Conservation (phyloP, 2,888 invertebrate genomes). For the Harmothoe impar region DNA sequence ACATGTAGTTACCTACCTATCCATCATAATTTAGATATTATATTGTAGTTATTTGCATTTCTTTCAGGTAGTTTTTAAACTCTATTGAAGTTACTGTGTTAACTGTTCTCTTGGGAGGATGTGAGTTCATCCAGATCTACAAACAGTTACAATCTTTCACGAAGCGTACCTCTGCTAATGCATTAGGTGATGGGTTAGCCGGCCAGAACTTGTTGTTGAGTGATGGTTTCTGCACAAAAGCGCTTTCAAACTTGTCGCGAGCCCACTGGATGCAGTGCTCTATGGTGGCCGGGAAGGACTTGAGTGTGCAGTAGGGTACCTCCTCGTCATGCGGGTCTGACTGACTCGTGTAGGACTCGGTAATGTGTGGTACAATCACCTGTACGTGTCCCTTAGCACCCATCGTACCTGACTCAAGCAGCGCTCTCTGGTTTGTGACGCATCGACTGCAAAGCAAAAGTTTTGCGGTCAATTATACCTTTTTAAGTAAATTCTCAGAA, state of each 20-base stretch:
- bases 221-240: slow-evolving; percentile 81
- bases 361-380: slow-evolving; percentile 83
- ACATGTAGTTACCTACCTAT: too few relatives aligned
- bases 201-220: slow-evolving; percentile 82
- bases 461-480: too few relatives aligned
- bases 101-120: too few relatives aligned
- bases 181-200: slow-evolving; percentile 70
- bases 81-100: too few relatives aligned
- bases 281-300: slow-evolving; percentile 83
- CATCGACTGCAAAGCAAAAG: slow-evolving; percentile 77
- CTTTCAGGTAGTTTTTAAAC: too few relatives aligned
- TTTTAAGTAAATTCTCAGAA: background rate
- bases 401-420: slow-evolving; percentile 84
- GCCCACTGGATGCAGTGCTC: slow-evolving; percentile 85
- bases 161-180: slow-evolving; percentile 76
- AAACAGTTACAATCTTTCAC: too few relatives aligned
- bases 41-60: too few relatives aligned
- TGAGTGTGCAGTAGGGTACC: slow-evolving; percentile 84
- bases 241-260: slow-evolving; percentile 83
- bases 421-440: slow-evolving; percentile 81
- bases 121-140: too few relatives aligned
- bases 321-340: slow-evolving; percentile 82
- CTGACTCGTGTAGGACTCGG: slow-evolving; percentile 81
- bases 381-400: slow-evolving; percentile 84
- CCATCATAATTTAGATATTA: too few relatives aligned